These are phyloP conservation scores for Beroe forskalii DNA, from an alignment of 37 sponge, comb jelly and placozoan genomes.

Conservation along the genomic window DNA sequence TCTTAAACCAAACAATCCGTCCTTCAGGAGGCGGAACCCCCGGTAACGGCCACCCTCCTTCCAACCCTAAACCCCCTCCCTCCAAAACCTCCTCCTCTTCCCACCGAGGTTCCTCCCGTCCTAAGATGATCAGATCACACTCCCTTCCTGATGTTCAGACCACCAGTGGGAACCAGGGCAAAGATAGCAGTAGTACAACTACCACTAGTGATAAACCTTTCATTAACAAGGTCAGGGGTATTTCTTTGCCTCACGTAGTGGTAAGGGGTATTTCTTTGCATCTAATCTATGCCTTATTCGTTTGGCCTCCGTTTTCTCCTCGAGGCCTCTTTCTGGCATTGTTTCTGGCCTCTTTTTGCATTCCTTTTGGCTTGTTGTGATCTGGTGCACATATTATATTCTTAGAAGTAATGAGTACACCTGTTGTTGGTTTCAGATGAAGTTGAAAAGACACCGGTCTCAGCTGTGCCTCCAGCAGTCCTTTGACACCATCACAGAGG, in stretches of 20 bases:
- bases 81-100: background rate
- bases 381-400: too few relatives aligned
- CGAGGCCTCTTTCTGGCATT: too few relatives aligned
- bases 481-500: constrained; percentile 57
- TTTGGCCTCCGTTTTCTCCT: too few relatives aligned
- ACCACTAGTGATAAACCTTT: background rate
- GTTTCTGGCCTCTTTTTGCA: too few relatives aligned
- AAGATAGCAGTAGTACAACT: background rate
- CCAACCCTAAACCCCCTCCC: background rate
- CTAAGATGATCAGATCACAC: constrained; percentile 43
- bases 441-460: constrained; percentile 48
- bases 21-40: too few relatives aligned
- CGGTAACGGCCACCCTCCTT: background rate
- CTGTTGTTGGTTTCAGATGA: constrained; percentile 18
- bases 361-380: too few relatives aligned
- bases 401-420: too few relatives aligned
- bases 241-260: too few relatives aligned
- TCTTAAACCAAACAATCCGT: too few relatives aligned
- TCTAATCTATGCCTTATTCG: too few relatives aligned
- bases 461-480: constrained; percentile 60
- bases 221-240: background rate
- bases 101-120: background rate
- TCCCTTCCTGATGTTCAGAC: constrained; percentile 35
- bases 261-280: too few relatives aligned
- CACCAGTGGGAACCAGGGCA: background rate